Conservation (phyloP, 1,140 invertebrate genomes). For the Drosophila baimaii region DNA sequence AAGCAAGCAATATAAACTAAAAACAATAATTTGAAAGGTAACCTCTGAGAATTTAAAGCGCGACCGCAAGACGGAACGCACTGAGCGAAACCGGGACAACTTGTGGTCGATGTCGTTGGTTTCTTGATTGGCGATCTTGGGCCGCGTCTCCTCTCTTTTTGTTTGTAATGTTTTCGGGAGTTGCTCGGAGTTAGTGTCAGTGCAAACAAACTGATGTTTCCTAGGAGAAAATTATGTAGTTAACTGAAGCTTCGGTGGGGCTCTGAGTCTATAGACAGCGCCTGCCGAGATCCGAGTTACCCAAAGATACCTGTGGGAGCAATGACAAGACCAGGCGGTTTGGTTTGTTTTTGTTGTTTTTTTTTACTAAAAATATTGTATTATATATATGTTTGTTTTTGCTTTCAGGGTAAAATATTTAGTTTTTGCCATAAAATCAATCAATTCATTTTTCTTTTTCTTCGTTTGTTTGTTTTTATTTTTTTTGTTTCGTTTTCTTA, state of each 20-base stretch:
- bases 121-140: conserved; percentile 30
- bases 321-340: conserved; percentile 35
- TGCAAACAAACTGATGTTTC: conserved; percentile 50
- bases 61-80: conserved; percentile 14
- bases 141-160: conserved; percentile 36
- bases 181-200: conserved; percentile 38
- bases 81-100: conserved; percentile 25
- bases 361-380: conserved; percentile 67
- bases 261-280: conserved; percentile 12
- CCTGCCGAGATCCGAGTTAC: conserved; percentile 11
- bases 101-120: conserved; percentile 17
- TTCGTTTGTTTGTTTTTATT: conserved; percentile 39
- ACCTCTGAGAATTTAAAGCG: conserved; percentile 38
- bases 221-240: conserved; percentile 34
- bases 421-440: conserved; percentile 69
- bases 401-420: conserved; percentile 64
- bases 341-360: conserved; percentile 31
- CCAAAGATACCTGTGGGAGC: neutral
- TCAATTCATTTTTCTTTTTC: conserved; percentile 47
- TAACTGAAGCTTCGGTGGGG: conserved; percentile 12
- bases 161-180: conserved; percentile 34
- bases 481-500: conserved; percentile 64
- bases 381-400: conserved; percentile 28
- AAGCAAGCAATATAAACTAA: conserved; percentile 9
- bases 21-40: conserved; percentile 48